Base-by-base conservation (phyloP, 2,113 vertebrate species). In the Poecile atricapillus region DNA sequence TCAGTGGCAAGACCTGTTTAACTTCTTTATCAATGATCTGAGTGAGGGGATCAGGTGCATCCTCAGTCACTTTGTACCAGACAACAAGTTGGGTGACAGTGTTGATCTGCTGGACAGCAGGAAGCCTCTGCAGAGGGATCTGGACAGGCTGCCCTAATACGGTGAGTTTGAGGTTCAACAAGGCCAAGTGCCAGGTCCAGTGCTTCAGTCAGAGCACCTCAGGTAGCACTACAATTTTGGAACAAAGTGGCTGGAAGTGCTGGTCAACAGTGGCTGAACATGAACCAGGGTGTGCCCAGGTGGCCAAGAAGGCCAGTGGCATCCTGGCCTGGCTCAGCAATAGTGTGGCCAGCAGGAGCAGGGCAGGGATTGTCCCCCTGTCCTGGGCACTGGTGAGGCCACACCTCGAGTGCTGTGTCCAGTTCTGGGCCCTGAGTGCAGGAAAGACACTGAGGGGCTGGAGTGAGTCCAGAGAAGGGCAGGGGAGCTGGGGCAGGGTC, bases 401-500 rank as follows among this genome's bases (percentile, higher is more conserved):
- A 10, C 49, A 62, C 1, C 41, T 83, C 0, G 1, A 83, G 50
- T 55, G 47, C 31, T 69, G 33, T 60, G 53, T 35, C 43, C 58
- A 31, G 31, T 3, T 19, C 49, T 77, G 56, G 31, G 22, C 31
- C 31, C 35, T 90, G 22, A 33, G 0, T 47, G 2, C 80, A 50
- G 5, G 49, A 44, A 33, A 24, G 56, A 24, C 71, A 5, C 9
- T 33, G 64, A 70, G 71, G 27, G 0, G 56, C 35, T 83, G 88
- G 9, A 71, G 50, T 0, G 7, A 37, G 49, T 30, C 4, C 71
- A 83, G 71, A 78, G 58, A 78, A 77, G 35, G 41, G 22, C 7
- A 21, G 0, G 0, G 2, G 41, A 43, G 64, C 41, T 90, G 41
- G 35, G 15, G 31, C 35, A 69, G 41, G 25, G 17, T 23, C 17